Conservation (phyloP, 2,113 vertebrate genomes). For the Acrocephalus kingi region DNA sequence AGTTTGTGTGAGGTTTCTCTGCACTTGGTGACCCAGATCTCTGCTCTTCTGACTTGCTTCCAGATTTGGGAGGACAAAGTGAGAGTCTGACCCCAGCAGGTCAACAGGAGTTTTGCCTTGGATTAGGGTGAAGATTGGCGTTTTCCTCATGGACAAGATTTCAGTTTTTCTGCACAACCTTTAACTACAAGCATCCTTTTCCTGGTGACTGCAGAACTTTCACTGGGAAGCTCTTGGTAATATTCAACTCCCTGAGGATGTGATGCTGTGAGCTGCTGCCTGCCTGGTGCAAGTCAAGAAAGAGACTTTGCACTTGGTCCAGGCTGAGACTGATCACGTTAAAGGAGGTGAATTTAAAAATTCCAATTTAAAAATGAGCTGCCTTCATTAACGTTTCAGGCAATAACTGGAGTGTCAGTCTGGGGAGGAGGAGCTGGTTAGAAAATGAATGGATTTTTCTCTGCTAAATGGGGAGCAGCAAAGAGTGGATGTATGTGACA, state of each 20-base stretch:
- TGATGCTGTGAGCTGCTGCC: background rate
- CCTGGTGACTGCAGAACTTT: background rate
- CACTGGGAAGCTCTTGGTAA: background rate
- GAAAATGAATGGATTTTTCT: constrained; percentile 44
- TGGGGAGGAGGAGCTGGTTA: background rate
- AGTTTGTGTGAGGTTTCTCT: background rate
- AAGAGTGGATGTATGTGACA: background rate
- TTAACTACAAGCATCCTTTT: background rate
- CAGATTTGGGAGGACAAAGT: background rate
- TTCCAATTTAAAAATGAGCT: background rate
- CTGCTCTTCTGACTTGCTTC: background rate
- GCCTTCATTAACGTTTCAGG: background rate
- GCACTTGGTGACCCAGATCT: background rate
- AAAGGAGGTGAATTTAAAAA: background rate
- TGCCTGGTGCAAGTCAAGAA: background rate
- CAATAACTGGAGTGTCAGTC: background rate
- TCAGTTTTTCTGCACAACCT: background rate
- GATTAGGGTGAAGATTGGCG: background rate
- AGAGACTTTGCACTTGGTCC: background rate
- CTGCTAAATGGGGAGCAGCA: background rate
- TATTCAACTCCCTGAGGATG: background rate
- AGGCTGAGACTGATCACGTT: background rate
- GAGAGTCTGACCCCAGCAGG: background rate
- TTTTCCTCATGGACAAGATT: background rate
- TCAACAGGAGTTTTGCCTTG: background rate